phyloP scores from a whole-genome alignment of 2,113 vertebrate species.

The Megaptera novaeangliae region DNA sequence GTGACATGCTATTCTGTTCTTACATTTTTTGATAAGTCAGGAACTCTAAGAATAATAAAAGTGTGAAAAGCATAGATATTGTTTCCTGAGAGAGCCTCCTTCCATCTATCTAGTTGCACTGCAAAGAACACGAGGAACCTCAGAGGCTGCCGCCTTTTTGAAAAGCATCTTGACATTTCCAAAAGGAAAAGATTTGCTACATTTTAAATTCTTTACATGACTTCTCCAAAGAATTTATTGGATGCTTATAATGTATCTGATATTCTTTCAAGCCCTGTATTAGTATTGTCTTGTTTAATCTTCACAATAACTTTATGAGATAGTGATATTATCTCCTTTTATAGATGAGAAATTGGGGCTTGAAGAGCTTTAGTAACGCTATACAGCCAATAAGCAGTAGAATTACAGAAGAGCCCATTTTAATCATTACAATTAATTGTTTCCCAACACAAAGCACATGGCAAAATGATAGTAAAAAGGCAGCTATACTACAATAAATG shows the following conservation, averaged over 20 bases:
- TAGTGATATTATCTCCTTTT: background rate
- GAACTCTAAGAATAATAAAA: slow-evolving; percentile 35
- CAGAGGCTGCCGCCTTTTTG: background rate
- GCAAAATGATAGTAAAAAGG: background rate
- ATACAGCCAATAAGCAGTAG: background rate
- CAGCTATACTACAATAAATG: background rate
- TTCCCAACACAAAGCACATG: background rate
- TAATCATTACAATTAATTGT: background rate
- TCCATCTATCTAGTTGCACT: background rate
- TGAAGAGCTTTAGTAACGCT: background rate
- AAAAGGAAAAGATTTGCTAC: background rate
- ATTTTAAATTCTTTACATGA: background rate
- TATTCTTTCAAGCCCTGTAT: background rate
- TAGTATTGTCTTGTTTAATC: background rate
- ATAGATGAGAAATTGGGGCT: background rate
- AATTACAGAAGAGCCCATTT: background rate
- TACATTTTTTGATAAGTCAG: slow-evolving; percentile 22
- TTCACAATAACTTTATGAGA: background rate
- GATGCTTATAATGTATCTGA: background rate
- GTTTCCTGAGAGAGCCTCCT: background rate
- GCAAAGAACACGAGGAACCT: background rate
- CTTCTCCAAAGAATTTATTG: background rate
- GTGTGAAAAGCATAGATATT: background rate
- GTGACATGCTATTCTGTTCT: background rate
- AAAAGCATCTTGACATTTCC: background rate